These are phyloP conservation scores for Acronicta alni DNA, from an alignment of 2,888 invertebrate species.

Conservation along the genomic window DNA sequence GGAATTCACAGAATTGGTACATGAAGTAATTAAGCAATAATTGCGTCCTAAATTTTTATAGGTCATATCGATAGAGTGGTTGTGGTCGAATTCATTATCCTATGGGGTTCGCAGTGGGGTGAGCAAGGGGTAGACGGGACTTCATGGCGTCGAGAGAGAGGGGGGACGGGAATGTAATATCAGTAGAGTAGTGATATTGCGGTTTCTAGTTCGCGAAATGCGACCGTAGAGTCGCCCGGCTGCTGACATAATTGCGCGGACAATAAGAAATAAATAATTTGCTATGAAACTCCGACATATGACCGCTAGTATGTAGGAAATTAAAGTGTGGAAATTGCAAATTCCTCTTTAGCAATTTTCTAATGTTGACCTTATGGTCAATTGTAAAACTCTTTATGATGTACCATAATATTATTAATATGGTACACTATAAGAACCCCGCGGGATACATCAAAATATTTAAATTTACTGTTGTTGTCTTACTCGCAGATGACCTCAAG, in stretches of 20 bases:
- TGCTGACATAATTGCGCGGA: constrained; percentile 53
- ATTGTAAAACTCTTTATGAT: no score
- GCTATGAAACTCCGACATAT: constrained; percentile 19
- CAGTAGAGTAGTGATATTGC: constrained; percentile 85
- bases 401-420: no score
- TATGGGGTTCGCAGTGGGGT: constrained; percentile 74
- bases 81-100: constrained; percentile 84
- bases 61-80: constrained; percentile 79
- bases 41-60: constrained; percentile 83
- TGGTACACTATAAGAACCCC: no score
- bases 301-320: no score
- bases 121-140: constrained; percentile 69
- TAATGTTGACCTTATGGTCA: no score
- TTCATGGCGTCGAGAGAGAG: constrained; percentile 78
- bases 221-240: constrained; percentile 65
- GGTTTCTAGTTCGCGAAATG: constrained; percentile 80
- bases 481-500: no score
- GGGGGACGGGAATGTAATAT: constrained; percentile 82
- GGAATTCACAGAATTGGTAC: constrained; percentile 57
- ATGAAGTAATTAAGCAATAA: constrained; percentile 74
- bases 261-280: constrained; percentile 57
- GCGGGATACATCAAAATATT: no score
- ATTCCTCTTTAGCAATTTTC: no score
- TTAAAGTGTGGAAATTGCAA: no score
- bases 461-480: no score